phyloP scores from a whole-genome alignment of 2,888 invertebrate genomes.

The Lasioglossum zephyrum region DNA sequence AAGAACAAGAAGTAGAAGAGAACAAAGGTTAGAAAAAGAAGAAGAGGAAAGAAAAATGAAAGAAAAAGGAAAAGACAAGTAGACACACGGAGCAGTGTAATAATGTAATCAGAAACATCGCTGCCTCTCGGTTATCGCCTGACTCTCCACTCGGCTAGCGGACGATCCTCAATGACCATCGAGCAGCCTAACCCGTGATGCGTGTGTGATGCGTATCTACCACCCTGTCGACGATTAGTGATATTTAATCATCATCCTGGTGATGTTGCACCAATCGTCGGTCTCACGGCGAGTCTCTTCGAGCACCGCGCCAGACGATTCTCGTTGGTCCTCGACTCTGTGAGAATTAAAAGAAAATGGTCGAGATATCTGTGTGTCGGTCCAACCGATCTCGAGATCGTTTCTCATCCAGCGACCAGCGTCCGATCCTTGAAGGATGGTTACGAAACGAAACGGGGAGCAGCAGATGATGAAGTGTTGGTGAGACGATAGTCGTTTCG shows the following conservation, averaged over 20 bases:
- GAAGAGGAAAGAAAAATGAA: conserved; percentile 7
- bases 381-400: not conserved
- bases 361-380: not conserved
- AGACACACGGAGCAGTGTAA: conserved; percentile 20
- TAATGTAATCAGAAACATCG: conserved; percentile 14
- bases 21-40: not conserved
- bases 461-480: not conserved
- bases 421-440: not conserved
- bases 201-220: conserved; percentile 1
- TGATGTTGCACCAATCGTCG: not conserved
- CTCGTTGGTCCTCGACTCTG: conserved; percentile 18
- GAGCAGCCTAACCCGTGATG: conserved; percentile 2
- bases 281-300: not conserved
- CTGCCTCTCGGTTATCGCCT: conserved; percentile 40
- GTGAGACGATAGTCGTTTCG: not conserved
- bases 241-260: not conserved
- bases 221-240: conserved; percentile 11
- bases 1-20: conserved; percentile 1
- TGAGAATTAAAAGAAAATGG: not conserved
- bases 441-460: not conserved
- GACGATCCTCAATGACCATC: conserved; percentile 54
- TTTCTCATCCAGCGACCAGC: conserved; percentile 11
- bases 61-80: conserved; percentile 3
- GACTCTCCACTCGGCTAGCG: conserved; percentile 30
- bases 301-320: conserved; percentile 10